Conservation (phyloP, 53 echinoderm and acorn worm genomes). For the Echinometra lucunter region DNA sequence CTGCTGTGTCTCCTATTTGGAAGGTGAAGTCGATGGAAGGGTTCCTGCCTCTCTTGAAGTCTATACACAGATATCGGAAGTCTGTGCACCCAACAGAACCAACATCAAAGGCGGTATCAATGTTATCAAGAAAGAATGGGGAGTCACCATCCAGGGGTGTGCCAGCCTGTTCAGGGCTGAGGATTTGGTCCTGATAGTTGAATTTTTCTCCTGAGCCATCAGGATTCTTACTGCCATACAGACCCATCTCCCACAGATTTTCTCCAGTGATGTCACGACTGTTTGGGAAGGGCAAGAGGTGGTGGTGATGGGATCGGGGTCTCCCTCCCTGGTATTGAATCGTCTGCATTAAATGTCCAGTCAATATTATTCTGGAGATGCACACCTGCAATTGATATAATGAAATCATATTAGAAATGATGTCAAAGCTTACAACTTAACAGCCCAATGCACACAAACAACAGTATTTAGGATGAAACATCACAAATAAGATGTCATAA, state of each 20-base stretch:
- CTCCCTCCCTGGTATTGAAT: constrained; percentile 55
- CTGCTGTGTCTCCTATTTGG: constrained; percentile 64
- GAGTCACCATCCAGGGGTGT: constrained; percentile 71
- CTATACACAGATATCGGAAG: constrained; percentile 86
- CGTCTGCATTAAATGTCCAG: constrained; percentile 77
- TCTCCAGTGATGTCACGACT: constrained; percentile 78
- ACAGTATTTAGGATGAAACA: neutral
- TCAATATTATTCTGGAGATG: constrained; percentile 73
- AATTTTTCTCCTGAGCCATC: constrained; percentile 81
- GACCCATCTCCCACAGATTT: constrained; percentile 87
- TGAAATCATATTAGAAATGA: neutral
- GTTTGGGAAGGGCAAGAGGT: constrained; percentile 63
- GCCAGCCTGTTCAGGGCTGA: constrained; percentile 74
- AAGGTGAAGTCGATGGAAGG: constrained; percentile 79
- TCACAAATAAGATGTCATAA: neutral
- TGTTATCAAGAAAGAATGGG: constrained; percentile 73
- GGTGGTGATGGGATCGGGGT: constrained; percentile 66
- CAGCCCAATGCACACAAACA: neutral
- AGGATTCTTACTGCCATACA: constrained; percentile 80
- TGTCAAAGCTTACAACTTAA: neutral
- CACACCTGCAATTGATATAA: constrained; percentile 65
- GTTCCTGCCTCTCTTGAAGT: constrained; percentile 71
- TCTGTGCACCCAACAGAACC: constrained; percentile 86
- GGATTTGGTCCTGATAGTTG: constrained; percentile 81
- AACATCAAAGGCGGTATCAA: constrained; percentile 78